A percentile compares a stretch with the other conserved stretches of the same genome.
These are phyloP conservation scores for Vulpes lagopus DNA, from an alignment of 2,113 vertebrate species.

Conservation along the genomic window DNA sequence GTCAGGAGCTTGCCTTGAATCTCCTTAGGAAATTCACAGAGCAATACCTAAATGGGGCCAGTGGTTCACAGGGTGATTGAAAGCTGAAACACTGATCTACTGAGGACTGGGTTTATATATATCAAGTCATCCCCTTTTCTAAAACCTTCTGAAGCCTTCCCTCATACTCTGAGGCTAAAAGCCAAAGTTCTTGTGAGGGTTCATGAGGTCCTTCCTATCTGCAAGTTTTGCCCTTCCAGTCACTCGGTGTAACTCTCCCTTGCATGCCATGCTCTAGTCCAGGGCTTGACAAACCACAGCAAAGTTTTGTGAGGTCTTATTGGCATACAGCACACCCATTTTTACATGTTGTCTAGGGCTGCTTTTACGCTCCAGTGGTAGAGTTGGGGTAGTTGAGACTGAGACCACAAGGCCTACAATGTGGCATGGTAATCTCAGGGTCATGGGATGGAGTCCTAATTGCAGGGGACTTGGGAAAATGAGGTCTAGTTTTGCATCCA, in stretches of 20 bases:
- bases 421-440: neutral
- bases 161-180: neutral
- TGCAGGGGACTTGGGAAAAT: neutral
- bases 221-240: neutral
- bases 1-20: neutral
- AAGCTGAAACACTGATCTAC: neutral
- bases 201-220: neutral
- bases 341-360: neutral
- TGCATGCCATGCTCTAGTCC: neutral
- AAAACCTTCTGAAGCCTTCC: neutral
- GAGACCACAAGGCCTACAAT: neutral
- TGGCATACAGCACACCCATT: neutral
- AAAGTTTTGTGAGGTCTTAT: neutral
- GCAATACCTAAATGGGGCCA: neutral
- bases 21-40: neutral
- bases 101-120: neutral
- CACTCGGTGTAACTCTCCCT: neutral
- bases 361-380: neutral
- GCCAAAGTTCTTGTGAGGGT: neutral
- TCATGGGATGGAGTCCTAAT: neutral
- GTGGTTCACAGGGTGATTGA: neutral
- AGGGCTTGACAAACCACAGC: neutral
- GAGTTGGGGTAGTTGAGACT: neutral
- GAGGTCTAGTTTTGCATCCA: neutral
- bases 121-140: neutral